Percentiles rank a stretch among this genome's conserved stretches.
Conservation (phyloP, 2,113 vertebrate genomes). For the Mesoclemmys tuberculata region DNA sequence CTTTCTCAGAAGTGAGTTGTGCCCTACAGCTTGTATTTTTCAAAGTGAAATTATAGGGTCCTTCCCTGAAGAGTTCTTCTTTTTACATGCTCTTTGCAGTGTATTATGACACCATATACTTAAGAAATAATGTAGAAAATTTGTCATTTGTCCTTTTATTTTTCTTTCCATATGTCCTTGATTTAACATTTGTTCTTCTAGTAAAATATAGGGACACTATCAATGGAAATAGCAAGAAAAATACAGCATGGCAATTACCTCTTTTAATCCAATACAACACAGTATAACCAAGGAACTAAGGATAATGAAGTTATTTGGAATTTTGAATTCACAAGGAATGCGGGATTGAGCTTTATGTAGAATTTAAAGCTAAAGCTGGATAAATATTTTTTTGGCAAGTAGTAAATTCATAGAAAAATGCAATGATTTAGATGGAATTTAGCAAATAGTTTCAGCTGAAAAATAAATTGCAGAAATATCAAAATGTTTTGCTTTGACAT, state of each 20-base stretch:
- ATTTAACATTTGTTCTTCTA: not conserved
- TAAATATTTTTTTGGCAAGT: no score
- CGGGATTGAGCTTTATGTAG: not conserved
- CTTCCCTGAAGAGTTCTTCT: no score
- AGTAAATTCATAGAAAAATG: no score
- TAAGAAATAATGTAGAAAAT: not conserved
- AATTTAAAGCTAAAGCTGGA: not conserved
- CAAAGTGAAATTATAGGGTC: no score
- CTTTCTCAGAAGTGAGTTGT: not conserved
- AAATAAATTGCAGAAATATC: no score
- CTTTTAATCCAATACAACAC: not conserved
- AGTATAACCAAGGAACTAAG: not conserved
- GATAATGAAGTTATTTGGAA: not conserved
- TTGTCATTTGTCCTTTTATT: not conserved
- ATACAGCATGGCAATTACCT: not conserved
- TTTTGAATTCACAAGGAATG: not conserved
- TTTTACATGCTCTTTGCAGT: fast-evolving
- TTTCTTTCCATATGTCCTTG: fast-evolving
- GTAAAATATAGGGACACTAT: not conserved
- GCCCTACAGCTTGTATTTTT: not conserved
- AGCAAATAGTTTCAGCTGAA: no score
- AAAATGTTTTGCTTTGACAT: no score
- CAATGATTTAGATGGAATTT: no score
- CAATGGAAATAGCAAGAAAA: not conserved
- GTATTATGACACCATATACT: not conserved